Percentiles rank a stretch among this genome's conserved stretches.
These are phyloP conservation scores for Selenia dentaria DNA, from an alignment of 2,888 invertebrate genomes.

Conservation along the genomic window DNA sequence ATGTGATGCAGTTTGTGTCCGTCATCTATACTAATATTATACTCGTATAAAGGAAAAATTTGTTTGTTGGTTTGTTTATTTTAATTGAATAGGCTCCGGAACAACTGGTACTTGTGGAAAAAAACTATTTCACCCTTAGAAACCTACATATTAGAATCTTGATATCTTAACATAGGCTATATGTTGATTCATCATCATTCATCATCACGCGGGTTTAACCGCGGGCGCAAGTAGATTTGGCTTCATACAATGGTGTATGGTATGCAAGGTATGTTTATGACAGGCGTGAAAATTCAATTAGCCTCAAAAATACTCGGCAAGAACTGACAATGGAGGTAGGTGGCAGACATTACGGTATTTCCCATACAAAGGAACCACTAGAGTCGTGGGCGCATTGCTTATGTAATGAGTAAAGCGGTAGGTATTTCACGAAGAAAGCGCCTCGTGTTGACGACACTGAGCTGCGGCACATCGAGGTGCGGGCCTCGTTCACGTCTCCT, in stretches of 20 bases:
- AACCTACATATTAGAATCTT: too few relatives aligned
- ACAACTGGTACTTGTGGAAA: too few relatives aligned
- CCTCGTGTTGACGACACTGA: conserved; percentile 19
- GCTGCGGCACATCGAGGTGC: conserved; percentile 6
- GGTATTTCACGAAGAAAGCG: conserved; percentile 37
- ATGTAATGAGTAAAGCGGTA: conserved; percentile 34
- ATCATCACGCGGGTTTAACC: too few relatives aligned
- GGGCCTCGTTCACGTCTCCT: conserved; percentile 24
- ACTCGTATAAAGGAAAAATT: too few relatives aligned
- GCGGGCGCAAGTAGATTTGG: too few relatives aligned
- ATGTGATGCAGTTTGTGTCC: too few relatives aligned
- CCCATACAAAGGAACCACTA: conserved; percentile 31
- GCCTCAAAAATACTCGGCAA: conserved; percentile 2
- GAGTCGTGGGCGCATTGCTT: conserved; percentile 31
- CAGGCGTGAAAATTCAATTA: conserved; percentile 15
- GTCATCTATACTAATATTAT: too few relatives aligned
- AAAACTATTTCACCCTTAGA: too few relatives aligned
- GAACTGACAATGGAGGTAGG: conserved; percentile 18
- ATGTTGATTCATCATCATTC: background rate
- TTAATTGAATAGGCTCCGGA: too few relatives aligned
- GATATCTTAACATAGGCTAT: too few relatives aligned
- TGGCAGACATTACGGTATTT: conserved; percentile 21
- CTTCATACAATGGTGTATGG: background rate
- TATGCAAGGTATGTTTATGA: conserved; percentile 1
- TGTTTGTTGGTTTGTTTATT: too few relatives aligned